These are phyloP conservation scores for Leptestheria dahalacensis DNA, from an alignment of 1,140 invertebrate species.

Conservation along the genomic window DNA sequence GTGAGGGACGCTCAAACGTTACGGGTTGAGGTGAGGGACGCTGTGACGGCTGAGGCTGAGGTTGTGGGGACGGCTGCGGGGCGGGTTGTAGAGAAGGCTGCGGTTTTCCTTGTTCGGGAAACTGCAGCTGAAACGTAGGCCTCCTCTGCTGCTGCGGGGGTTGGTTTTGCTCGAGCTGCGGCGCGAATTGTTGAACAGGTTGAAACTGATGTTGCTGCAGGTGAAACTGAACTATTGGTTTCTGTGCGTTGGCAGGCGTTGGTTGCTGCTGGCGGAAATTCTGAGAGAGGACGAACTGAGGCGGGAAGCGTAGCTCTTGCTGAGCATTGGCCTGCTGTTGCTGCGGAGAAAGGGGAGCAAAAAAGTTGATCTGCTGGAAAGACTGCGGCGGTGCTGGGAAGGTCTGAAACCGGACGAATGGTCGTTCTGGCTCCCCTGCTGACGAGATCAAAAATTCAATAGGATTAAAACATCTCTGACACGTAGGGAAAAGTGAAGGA, in stretches of 20 bases:
- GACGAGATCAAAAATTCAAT: neutral
- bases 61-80: neutral
- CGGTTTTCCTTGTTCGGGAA: neutral
- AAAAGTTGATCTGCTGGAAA: constrained; percentile 15
- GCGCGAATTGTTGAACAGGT: constrained; percentile 1
- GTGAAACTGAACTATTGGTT: constrained; percentile 3
- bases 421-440: constrained; percentile 7
- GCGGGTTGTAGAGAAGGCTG: neutral
- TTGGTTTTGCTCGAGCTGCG: neutral
- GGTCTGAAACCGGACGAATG: constrained; percentile 3
- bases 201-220: neutral
- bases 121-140: neutral
- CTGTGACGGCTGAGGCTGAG: neutral
- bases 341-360: constrained; percentile 4
- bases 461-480: neutral
- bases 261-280: neutral
- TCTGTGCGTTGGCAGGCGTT: neutral
- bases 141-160: neutral
- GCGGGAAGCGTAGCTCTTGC: constrained; percentile 1
- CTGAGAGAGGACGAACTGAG: neutral
- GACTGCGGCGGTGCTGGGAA: constrained; percentile 10
- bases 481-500: neutral
- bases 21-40: neutral
- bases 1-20: too few relatives aligned
- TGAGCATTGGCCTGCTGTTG: neutral